Conservation (phyloP, 1,140 invertebrate genomes). For the Ceratina australensis region DNA sequence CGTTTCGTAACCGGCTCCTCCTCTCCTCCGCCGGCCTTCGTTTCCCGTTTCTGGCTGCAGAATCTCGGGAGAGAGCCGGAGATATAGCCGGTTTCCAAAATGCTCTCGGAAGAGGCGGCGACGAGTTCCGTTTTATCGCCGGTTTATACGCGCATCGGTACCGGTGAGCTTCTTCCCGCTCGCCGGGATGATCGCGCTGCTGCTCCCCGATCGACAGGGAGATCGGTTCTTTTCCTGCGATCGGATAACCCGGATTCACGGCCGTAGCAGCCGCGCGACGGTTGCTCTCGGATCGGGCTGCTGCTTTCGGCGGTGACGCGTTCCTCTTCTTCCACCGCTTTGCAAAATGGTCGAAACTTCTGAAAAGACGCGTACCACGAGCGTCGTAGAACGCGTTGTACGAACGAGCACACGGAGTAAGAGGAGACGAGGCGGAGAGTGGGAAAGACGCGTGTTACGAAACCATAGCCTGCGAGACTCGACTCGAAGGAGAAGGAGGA, state of each 20-base stretch:
- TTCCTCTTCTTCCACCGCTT: not conserved
- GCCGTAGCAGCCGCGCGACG: too few relatives aligned
- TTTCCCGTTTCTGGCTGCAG: not conserved
- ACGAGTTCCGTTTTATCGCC: too few relatives aligned
- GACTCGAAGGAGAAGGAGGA: conserved; percentile 43
- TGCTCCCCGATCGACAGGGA: too few relatives aligned
- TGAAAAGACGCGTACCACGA: conserved; percentile 40
- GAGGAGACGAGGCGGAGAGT: conserved; percentile 25
- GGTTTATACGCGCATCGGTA: too few relatives aligned
- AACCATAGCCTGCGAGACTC: conserved; percentile 62
- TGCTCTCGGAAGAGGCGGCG: too few relatives aligned
- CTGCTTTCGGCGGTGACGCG: too few relatives aligned
- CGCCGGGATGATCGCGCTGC: too few relatives aligned
- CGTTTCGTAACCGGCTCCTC: not conserved
- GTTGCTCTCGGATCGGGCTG: too few relatives aligned
- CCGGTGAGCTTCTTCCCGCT: too few relatives aligned
- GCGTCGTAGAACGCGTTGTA: conserved; percentile 23
- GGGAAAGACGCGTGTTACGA: conserved; percentile 68
- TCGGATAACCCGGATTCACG: too few relatives aligned
- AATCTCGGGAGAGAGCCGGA: not conserved
- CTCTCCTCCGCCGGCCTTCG: not conserved
- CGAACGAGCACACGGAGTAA: conserved; percentile 16
- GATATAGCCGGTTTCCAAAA: too few relatives aligned
- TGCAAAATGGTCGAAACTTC: not conserved
- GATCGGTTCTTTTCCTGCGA: not conserved